These are phyloP conservation scores for Cherax quadricarinatus DNA, from an alignment of 1,140 invertebrate species.

Conservation along the genomic window DNA sequence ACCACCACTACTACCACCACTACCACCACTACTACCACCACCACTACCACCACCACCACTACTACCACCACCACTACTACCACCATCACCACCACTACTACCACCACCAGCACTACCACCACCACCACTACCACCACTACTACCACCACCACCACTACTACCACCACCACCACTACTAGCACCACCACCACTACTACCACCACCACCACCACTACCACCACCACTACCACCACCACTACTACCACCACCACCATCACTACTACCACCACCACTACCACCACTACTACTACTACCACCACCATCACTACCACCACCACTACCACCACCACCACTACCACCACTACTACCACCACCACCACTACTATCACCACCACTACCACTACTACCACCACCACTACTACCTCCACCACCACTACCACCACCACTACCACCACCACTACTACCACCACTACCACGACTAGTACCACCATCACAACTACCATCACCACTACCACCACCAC, in stretches of 20 bases:
- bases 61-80: neutral
- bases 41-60: neutral
- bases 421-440: neutral
- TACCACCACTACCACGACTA: neutral
- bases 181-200: neutral
- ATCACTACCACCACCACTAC: neutral
- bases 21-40: neutral
- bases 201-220: neutral
- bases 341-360: neutral
- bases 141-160: neutral
- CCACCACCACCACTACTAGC: neutral
- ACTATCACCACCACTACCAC: neutral
- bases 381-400: neutral
- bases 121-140: neutral
- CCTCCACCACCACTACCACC: neutral
- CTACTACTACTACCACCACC: neutral
- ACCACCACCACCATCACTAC: neutral
- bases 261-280: neutral
- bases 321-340: neutral
- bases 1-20: neutral
- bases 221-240: conserved; percentile 1
- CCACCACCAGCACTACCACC: neutral
- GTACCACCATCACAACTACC: neutral
- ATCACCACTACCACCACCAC: neutral
- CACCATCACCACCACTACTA: neutral